Base-by-base conservation (phyloP, 2,113 vertebrate species). In the Hippoglossus stenolepis region DNA sequence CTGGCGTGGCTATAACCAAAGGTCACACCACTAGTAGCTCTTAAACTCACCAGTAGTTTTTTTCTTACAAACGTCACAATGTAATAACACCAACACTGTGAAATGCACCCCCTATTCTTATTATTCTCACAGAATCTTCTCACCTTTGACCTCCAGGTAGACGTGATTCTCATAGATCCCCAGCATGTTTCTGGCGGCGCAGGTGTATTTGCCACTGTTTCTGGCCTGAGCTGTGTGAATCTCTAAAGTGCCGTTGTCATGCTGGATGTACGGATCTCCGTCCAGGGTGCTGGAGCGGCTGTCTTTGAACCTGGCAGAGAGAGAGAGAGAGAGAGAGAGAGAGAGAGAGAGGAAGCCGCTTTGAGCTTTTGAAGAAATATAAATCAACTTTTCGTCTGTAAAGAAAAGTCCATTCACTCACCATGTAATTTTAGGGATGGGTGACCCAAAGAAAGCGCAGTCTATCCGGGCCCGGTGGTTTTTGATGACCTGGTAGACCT, bases 101-200 rank as follows among this genome's bases (percentile, higher is more conserved):
- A 6, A 7, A 31, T 31, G 28, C 28, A n/a, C 28, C 28, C 28
- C 28, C 28, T 31, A 31, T 7, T 31, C 28, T 31, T 31, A 31
- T 5, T 31, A 8, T 7, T 5, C 31, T 31, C 31, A 31, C 31
- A 31, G 31, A 31, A 6, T 2, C 59, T 8, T 78, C 92, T 96
- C 91, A 99, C 98, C 97, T 96, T 98, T 99, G 91, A 98, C 95
- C 93, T 99, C 96, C 91, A 99, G 88, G 23, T 91, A 93, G 65
- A 98, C 93, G 14, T 96, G 96, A 84, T 99, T 98, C 92, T 97
- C 96, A 58, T 78, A 90, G 59, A 92, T 96, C 15, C 97, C 97
- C 20, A 98, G 93, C 45, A 73, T 83, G 91, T 99, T 99, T 26
- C 89, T 91, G 82, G 97, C 97, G 67, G 96, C 93, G n/a, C 98